Percentiles rank a stretch among this genome's conserved stretches.
These are phyloP conservation scores for Coronaproctus castanopsis DNA, from an alignment of 2,888 invertebrate species.

Conservation along the genomic window DNA sequence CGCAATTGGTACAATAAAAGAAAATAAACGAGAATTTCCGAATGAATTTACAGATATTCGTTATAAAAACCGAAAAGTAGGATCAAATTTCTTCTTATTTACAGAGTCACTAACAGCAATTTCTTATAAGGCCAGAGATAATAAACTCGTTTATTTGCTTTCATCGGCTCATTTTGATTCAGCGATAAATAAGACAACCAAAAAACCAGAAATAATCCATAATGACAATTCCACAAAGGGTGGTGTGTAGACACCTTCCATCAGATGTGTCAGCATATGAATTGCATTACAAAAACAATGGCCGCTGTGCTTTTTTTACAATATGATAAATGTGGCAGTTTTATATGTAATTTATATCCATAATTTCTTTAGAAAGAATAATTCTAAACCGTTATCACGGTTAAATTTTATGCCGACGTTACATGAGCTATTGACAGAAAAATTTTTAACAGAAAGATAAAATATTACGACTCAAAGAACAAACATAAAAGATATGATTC, in stretches of 20 bases:
- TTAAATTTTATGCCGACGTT: too few species aligned
- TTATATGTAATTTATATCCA: too few species aligned
- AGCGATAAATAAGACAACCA: constrained; percentile 16
- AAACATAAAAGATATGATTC: too few species aligned
- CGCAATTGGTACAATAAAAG: not conserved
- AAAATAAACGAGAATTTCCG: not conserved
- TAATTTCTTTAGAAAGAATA: too few species aligned
- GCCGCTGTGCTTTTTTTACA: not conserved
- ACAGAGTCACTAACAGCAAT: constrained; percentile 7
- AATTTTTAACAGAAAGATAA: too few species aligned
- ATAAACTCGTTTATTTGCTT: not conserved
- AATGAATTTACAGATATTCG: not conserved
- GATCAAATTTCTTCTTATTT: not conserved
- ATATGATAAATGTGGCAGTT: too few species aligned
- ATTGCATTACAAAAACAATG: constrained; percentile 17
- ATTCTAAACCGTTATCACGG: too few species aligned
- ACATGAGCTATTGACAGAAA: too few species aligned
- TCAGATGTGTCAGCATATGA: constrained; percentile 18
- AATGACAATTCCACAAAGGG: constrained; percentile 21
- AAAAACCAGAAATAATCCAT: constrained; percentile 19
- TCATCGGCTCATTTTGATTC: not conserved
- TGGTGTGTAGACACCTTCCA: constrained; percentile 20
- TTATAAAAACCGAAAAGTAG: not conserved
- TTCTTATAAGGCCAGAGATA: not conserved
- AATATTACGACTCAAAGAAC: too few species aligned